Evolutionary conservation across 2,888 invertebrate genomes (phyloP).

Genomic region (Amiota communis): DNA sequence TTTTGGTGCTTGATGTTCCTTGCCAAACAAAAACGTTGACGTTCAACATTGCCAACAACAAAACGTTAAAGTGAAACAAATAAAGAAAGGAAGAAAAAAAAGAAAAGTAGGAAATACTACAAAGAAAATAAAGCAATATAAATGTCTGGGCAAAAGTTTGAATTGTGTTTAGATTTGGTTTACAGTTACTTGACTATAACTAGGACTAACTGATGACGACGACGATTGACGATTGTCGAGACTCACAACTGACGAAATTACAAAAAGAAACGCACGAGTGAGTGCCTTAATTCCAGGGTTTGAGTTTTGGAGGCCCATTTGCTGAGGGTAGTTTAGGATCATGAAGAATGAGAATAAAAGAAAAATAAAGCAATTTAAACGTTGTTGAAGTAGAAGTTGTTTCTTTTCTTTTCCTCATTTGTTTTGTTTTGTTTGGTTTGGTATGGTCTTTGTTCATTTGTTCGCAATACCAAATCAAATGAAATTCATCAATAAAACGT

Average conservation of each 20-base stretch:
- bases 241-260: no score
- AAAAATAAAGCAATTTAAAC: conserved; percentile 58
- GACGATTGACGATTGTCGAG: no score
- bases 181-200: conserved; percentile 37
- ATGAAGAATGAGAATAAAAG: conserved; percentile 25
- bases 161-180: conserved; percentile 49
- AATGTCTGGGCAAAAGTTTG: conserved; percentile 45
- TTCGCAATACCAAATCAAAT: conserved; percentile 43
- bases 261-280: no score
- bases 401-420: no score
- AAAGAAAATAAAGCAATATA: conserved; percentile 44
- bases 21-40: no score
- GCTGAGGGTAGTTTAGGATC: background rate
- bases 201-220: background rate
- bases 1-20: no score
- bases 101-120: background rate
- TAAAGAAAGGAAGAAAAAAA: background rate
- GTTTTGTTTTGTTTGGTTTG: no score
- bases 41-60: no score
- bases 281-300: no score
- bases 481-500: conserved; percentile 62
- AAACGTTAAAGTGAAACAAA: background rate
- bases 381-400: conserved; percentile 28
- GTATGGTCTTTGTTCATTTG: no score
- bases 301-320: no score